A percentile compares a stretch with the other conserved stretches of the same genome.
Conservation (phyloP, 2,888 invertebrate genomes). For the Acrobasis consociella region DNA sequence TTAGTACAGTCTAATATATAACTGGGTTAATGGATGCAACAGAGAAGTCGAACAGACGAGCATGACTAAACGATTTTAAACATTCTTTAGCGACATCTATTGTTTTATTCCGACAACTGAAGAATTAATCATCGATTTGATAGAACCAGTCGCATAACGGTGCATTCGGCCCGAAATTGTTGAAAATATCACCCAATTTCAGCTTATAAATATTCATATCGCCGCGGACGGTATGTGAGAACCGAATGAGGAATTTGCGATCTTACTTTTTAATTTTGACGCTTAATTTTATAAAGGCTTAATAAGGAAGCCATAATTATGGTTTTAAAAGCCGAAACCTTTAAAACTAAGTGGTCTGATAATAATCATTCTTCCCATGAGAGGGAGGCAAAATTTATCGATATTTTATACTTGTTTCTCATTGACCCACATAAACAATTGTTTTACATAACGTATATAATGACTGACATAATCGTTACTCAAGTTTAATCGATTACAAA, state of each 20-base stretch:
- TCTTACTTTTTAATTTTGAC: not conserved
- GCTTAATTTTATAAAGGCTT: slow-evolving; percentile 1
- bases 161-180: slow-evolving; percentile 38
- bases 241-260: slow-evolving; percentile 7
- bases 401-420: slow-evolving; percentile 12
- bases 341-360: not conserved
- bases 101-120: slow-evolving; percentile 27
- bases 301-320: slow-evolving; percentile 13
- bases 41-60: not conserved
- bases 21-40: slow-evolving; percentile 19
- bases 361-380: slow-evolving; percentile 11
- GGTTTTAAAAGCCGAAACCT: not conserved
- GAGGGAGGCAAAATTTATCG: slow-evolving; percentile 7
- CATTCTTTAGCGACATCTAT: not conserved
- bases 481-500: slow-evolving; percentile 17
- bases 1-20: slow-evolving; percentile 14
- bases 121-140: slow-evolving; percentile 38
- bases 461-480: slow-evolving; percentile 17
- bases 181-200: slow-evolving; percentile 6
- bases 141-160: slow-evolving; percentile 40
- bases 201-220: slow-evolving; percentile 16
- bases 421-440: slow-evolving; percentile 18
- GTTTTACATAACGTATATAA: slow-evolving; percentile 21
- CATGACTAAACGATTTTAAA: slow-evolving; percentile 3
- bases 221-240: not conserved